Conservation (phyloP, 2,797 vertebrate genomes). For the Gymnocypris eckloni region DNA sequence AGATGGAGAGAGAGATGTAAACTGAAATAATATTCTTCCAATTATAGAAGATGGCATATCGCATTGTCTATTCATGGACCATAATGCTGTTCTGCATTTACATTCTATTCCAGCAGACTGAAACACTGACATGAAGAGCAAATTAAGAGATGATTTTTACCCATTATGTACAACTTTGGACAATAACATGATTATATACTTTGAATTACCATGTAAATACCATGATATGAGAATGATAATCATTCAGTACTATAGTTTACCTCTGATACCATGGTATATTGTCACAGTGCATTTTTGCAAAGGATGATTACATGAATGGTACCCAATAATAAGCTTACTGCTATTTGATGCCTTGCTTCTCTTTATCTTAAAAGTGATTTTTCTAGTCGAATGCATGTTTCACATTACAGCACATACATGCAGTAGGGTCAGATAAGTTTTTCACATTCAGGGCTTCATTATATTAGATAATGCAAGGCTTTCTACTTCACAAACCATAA, state of each 20-base stretch:
- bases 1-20: background rate
- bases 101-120: slow-evolving; percentile 75
- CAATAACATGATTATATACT: background rate
- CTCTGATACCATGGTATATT: background rate
- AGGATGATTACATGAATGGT: background rate
- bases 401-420: background rate
- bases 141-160: slow-evolving; percentile 60
- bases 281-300: background rate
- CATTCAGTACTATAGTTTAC: background rate
- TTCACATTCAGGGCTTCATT: slow-evolving; percentile 56
- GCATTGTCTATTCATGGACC: slow-evolving; percentile 45
- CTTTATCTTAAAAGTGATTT: background rate
- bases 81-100: slow-evolving; percentile 67
- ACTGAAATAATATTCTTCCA: slow-evolving; percentile 16
- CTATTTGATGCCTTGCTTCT: background rate
- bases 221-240: background rate
- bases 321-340: background rate
- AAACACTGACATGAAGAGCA: slow-evolving; percentile 69
- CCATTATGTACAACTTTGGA: background rate
- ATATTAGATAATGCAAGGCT: slow-evolving; percentile 61
- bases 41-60: slow-evolving; percentile 18
- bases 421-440: slow-evolving; percentile 29
- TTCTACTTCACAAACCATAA: slow-evolving; percentile 62
- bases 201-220: background rate
- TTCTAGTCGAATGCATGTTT: background rate